Percentiles rank a stretch among this genome's conserved stretches.
Evolutionary conservation across 2,797 vertebrate species (phyloP).

Genomic region (Oreonectes daqikongensis): DNA sequence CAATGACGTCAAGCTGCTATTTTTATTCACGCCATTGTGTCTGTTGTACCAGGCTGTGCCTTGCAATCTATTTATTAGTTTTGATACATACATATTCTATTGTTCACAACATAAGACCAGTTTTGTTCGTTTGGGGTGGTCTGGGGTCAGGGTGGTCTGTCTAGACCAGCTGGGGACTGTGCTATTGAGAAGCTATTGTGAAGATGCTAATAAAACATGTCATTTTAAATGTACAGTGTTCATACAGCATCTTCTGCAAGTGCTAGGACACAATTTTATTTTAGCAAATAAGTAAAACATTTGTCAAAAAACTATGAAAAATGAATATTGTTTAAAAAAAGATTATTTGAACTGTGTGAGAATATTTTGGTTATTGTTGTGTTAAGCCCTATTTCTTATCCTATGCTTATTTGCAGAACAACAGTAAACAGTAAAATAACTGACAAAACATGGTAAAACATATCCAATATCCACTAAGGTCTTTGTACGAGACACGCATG

Average conservation of each 20-base stretch:
- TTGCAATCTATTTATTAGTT: constrained; percentile 66
- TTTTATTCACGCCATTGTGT: constrained; percentile 64
- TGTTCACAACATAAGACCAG: constrained; percentile 61
- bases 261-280: too few species aligned
- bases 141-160: constrained; percentile 64
- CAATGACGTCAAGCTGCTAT: constrained; percentile 62
- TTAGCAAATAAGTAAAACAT: too few species aligned
- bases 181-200: constrained; percentile 67
- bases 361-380: too few species aligned
- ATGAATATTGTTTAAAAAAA: too few species aligned
- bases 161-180: constrained; percentile 72
- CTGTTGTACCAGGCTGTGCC: constrained; percentile 54
- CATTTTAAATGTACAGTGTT: constrained; percentile 78
- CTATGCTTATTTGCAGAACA: too few species aligned
- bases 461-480: not conserved
- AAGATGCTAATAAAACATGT: constrained; percentile 80
- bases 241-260: constrained; percentile 58
- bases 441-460: too few species aligned
- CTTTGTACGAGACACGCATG: not conserved
- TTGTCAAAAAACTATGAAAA: too few species aligned
- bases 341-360: too few species aligned
- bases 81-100: constrained; percentile 62
- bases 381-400: too few species aligned
- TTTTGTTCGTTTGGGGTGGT: constrained; percentile 64
- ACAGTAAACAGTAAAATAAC: too few species aligned